Evolutionary conservation across 2,888 invertebrate species (phyloP).

Genomic region (Seladonia tumulorum): DNA sequence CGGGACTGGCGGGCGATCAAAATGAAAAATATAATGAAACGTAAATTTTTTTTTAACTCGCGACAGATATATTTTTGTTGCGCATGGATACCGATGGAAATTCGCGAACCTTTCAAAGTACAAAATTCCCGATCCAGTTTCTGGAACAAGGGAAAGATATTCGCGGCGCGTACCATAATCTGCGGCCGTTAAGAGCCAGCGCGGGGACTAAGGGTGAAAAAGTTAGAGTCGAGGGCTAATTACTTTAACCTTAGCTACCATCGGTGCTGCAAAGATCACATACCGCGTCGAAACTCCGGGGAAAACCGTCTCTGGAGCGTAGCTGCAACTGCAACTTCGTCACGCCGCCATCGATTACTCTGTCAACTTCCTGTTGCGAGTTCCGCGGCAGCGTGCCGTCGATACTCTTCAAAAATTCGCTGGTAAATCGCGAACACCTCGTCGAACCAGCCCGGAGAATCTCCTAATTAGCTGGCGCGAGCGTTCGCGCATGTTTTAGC

Average conservation of each 20-base stretch:
- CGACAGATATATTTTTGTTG: neutral
- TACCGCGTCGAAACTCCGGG: slow-evolving; percentile 35
- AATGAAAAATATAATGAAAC: slow-evolving; percentile 7
- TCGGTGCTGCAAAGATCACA: slow-evolving; percentile 25
- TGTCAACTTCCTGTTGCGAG: slow-evolving; percentile 5
- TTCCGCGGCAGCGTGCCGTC: neutral
- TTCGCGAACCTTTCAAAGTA: neutral
- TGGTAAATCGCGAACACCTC: neutral
- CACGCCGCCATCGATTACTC: slow-evolving; percentile 44
- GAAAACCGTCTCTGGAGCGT: slow-evolving; percentile 25
- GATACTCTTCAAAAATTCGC: neutral
- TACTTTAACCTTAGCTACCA: slow-evolving; percentile 51
- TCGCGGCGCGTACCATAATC: slow-evolving; percentile 38
- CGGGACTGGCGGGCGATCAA: neutral
- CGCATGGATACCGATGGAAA: neutral
- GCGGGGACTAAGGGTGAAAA: slow-evolving; percentile 31
- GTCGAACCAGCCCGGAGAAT: neutral
- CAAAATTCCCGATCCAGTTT: slow-evolving; percentile 4
- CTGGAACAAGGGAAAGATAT: slow-evolving; percentile 21
- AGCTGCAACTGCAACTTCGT: slow-evolving; percentile 14
- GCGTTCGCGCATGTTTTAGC: slow-evolving; percentile 46
- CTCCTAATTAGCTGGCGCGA: neutral
- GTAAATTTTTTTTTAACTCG: neutral
- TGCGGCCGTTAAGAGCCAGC: neutral
- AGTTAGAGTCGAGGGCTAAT: slow-evolving; percentile 48